Conservation (phyloP, 2,797 vertebrate species). For the Distichodus sexfasciatus region DNA sequence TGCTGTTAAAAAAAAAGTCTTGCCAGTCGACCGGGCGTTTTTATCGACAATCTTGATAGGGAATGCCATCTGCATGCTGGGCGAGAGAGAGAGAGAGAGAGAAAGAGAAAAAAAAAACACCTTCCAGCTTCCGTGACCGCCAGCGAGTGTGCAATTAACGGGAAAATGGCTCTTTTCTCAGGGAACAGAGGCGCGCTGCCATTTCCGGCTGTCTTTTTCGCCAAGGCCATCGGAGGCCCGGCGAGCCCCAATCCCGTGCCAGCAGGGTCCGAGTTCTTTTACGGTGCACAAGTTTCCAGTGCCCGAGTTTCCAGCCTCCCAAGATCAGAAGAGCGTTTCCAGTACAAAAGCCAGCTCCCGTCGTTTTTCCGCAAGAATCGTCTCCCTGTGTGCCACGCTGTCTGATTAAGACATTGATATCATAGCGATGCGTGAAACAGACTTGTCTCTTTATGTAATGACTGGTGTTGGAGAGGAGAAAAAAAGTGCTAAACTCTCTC, state of each 20-base stretch:
- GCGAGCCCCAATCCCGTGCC: neutral
- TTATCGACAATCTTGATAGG: neutral
- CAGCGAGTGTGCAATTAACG: slow-evolving; percentile 44
- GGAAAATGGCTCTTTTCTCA: slow-evolving; percentile 45
- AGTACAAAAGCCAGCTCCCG: neutral
- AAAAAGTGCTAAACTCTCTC: too few species aligned
- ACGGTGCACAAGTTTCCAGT: neutral
- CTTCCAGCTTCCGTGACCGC: slow-evolving; percentile 10
- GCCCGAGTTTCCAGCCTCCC: neutral
- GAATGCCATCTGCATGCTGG: slow-evolving; percentile 23
- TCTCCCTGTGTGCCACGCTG: neutral
- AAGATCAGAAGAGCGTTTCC: neutral
- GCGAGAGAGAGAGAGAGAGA: too few species aligned
- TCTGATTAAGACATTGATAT: slow-evolving; percentile 1
- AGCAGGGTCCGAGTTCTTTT: neutral
- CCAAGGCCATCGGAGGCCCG: slow-evolving; percentile 3
- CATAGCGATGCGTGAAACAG: too few species aligned
- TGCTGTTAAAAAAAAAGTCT: too few species aligned
- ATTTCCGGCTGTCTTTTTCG: slow-evolving; percentile 30
- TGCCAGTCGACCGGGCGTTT: neutral
- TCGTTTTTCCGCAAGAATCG: neutral
- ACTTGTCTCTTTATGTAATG: too few species aligned
- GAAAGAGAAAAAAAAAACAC: too few species aligned
- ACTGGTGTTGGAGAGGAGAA: too few species aligned
- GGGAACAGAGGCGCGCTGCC: slow-evolving; percentile 20